These are phyloP conservation scores for Sminthurides aquaticus DNA, from an alignment of 2,888 invertebrate genomes.

Conservation along the genomic window DNA sequence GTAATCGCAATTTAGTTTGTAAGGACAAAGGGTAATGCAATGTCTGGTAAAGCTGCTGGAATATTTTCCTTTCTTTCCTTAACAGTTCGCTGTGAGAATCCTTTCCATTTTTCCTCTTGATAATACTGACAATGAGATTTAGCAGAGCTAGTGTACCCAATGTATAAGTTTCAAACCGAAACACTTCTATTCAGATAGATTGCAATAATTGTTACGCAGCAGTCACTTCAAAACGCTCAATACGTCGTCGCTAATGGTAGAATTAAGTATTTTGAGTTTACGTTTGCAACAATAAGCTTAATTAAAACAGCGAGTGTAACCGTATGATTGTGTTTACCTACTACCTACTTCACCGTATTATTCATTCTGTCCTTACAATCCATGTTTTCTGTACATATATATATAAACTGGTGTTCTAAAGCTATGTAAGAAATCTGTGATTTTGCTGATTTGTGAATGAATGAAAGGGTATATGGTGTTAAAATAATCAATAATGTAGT, in stretches of 20 bases:
- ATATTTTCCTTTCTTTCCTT: neutral
- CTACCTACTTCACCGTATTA: neutral
- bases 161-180: neutral
- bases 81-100: too few species aligned
- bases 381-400: too few species aligned
- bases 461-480: neutral
- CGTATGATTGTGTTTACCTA: neutral
- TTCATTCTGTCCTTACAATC: neutral
- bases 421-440: slow-evolving; percentile 1
- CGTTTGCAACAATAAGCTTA: neutral
- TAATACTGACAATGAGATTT: neutral
- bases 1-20: too few species aligned
- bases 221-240: neutral
- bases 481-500: neutral
- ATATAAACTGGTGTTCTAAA: too few species aligned
- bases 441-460: slow-evolving; percentile 2
- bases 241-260: neutral
- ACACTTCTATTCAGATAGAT: neutral
- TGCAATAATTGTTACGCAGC: neutral
- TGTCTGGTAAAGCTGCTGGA: neutral
- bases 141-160: neutral
- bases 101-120: neutral
- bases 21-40: neutral
- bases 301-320: neutral
- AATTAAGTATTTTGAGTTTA: neutral